Conservation (phyloP, 2,113 vertebrate genomes). For the Lepus timidus region DNA sequence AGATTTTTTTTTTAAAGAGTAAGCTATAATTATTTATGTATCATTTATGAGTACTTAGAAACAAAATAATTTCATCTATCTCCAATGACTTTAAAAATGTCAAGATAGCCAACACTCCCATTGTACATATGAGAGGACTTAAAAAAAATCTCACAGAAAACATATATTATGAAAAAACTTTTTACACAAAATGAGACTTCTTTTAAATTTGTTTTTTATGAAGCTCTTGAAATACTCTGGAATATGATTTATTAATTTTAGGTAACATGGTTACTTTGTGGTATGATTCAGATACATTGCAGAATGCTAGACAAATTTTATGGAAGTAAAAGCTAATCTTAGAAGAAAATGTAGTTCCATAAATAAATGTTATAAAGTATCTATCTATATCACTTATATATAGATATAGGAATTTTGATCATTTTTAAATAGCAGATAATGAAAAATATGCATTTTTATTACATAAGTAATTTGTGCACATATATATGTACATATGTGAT, state of each 20-base stretch:
- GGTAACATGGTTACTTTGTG: neutral
- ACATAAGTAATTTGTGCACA: neutral
- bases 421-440: slow-evolving; percentile 6
- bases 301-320: slow-evolving; percentile 6
- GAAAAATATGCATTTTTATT: neutral
- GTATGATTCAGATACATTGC: neutral
- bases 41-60: neutral
- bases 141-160: too few species aligned
- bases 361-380: neutral
- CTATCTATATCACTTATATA: neutral
- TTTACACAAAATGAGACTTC: too few species aligned
- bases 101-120: neutral
- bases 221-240: too few species aligned
- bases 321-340: neutral
- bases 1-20: neutral
- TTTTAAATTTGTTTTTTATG: too few species aligned
- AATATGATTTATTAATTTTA: neutral
- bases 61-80: neutral
- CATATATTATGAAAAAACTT: too few species aligned
- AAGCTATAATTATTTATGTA: neutral
- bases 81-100: neutral
- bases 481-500: neutral
- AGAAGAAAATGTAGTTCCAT: neutral
- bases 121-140: neutral
- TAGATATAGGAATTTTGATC: neutral